Evolutionary conservation across 2,797 vertebrate species (phyloP).

Genomic region (Eptatretus atami): DNA sequence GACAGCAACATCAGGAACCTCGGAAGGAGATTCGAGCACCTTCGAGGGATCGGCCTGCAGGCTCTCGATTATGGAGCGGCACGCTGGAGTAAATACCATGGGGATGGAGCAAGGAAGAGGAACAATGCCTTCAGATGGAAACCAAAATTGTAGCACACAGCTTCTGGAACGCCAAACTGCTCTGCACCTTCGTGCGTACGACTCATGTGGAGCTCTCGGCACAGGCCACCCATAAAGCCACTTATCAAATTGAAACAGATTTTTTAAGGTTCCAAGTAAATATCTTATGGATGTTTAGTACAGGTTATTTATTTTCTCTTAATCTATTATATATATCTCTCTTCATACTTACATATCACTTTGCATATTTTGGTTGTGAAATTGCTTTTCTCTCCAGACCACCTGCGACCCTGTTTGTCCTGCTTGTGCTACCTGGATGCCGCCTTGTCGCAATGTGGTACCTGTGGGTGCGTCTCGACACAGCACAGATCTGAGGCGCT

Average conservation of each 20-base stretch:
- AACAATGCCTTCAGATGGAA: too few species aligned
- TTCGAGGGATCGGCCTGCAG: not conserved
- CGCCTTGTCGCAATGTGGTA: constrained; percentile 62
- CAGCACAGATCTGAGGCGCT: constrained; percentile 65
- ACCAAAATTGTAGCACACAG: constrained; percentile 34
- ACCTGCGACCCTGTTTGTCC: constrained; percentile 71
- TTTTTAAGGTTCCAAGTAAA: too few species aligned
- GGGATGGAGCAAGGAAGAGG: constrained; percentile 11
- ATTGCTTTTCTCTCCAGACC: constrained; percentile 20
- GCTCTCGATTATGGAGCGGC: not conserved
- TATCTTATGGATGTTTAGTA: too few species aligned
- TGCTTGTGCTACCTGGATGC: constrained; percentile 65
- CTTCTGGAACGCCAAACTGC: constrained; percentile 84
- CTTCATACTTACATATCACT: too few species aligned
- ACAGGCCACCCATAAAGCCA: not conserved
- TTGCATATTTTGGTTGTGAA: too few species aligned
- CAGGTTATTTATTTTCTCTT: too few species aligned
- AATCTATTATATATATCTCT: too few species aligned
- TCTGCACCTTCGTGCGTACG: constrained; percentile 71
- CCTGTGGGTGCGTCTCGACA: constrained; percentile 65
- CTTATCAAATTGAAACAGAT: too few species aligned
- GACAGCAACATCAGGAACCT: too few species aligned
- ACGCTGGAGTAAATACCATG: constrained; percentile 9
- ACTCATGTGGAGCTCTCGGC: constrained; percentile 48
- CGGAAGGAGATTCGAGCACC: too few species aligned